Evolutionary conservation across 2,888 invertebrate genomes (phyloP).

Genomic region (Chrysina gloriosa): DNA sequence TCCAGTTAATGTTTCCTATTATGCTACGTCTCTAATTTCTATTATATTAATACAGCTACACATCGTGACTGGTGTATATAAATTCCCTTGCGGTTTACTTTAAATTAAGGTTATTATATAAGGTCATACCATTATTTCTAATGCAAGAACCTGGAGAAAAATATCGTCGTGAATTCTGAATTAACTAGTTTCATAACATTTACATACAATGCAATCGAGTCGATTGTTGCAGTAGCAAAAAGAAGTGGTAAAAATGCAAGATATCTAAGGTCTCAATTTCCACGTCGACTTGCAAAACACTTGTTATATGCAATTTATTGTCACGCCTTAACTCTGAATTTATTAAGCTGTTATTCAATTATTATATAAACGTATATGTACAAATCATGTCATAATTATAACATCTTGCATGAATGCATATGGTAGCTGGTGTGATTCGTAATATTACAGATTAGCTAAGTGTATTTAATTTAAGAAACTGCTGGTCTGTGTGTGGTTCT

Average conservation of each 20-base stretch:
- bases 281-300: no score
- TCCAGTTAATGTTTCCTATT: no score
- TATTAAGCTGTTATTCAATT: no score
- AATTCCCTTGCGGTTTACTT: neutral
- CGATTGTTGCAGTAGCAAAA: neutral
- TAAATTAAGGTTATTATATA: neutral
- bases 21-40: neutral
- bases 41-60: neutral
- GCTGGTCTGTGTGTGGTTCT: no score
- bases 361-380: no score
- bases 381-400: no score
- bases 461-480: no score
- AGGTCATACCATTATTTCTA: neutral
- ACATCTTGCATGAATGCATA: no score
- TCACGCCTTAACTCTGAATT: no score
- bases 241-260: neutral
- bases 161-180: neutral
- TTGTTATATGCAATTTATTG: no score
- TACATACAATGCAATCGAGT: neutral
- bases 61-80: neutral
- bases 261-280: neutral
- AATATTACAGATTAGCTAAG: no score
- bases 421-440: no score
- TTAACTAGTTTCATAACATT: neutral
- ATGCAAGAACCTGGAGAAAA: neutral